phyloP scores from a whole-genome alignment of 1,140 invertebrate species.

The Coelopa frigida region DNA sequence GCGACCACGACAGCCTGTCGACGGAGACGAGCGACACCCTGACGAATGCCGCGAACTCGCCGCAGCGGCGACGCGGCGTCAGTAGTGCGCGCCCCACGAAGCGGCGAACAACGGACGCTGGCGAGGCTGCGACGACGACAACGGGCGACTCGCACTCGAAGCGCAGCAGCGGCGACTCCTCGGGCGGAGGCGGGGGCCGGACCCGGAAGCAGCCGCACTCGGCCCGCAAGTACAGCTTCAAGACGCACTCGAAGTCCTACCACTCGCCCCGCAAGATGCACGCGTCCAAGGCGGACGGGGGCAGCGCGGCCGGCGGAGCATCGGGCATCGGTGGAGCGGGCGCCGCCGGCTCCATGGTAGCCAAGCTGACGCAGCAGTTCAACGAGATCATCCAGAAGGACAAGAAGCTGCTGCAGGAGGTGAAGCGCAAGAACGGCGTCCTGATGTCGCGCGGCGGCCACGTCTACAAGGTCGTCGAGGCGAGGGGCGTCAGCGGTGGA shows the following conservation, averaged over 20 bases:
- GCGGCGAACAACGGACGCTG: neutral
- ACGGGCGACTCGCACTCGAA: constrained; percentile 14
- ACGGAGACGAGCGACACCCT: constrained; percentile 2
- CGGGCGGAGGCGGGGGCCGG: constrained; percentile 11
- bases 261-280: constrained; percentile 15
- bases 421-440: constrained; percentile 40
- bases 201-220: constrained; percentile 9
- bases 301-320: neutral
- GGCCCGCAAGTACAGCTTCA: constrained; percentile 41
- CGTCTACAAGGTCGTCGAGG: constrained; percentile 40
- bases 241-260: constrained; percentile 33
- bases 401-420: constrained; percentile 35
- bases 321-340: neutral
- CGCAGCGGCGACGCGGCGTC: constrained; percentile 1
- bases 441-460: constrained; percentile 28
- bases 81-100: neutral
- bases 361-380: constrained; percentile 47
- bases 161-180: constrained; percentile 29
- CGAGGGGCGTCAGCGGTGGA: constrained; percentile 3
- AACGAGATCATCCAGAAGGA: constrained; percentile 46
- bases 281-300: neutral
- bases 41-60: constrained; percentile 5
- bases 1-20: neutral
- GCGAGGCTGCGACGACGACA: constrained; percentile 4
- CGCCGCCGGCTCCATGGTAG: constrained; percentile 32